These are phyloP conservation scores for Bhutanitis thaidina DNA, from an alignment of 2,888 invertebrate genomes.

Conservation along the genomic window DNA sequence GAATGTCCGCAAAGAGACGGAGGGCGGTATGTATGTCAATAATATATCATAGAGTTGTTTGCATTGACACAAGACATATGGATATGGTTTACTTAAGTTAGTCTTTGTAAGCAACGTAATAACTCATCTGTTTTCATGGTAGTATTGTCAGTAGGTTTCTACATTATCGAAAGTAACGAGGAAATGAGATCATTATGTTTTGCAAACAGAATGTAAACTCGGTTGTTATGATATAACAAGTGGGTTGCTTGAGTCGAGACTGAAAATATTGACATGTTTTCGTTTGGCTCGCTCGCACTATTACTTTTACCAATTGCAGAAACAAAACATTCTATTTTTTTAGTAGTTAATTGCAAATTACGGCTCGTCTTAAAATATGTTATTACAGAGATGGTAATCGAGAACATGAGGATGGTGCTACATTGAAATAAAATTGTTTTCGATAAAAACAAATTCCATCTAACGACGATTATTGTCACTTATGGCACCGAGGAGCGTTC, in stretches of 20 bases:
- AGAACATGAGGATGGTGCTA: neutral
- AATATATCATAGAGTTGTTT: conserved; percentile 2
- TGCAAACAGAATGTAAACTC: conserved; percentile 48
- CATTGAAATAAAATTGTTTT: conserved; percentile 4
- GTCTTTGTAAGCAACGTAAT: conserved; percentile 28
- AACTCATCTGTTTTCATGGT: conserved; percentile 37
- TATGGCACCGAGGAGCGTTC: neutral
- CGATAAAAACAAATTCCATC: conserved; percentile 5
- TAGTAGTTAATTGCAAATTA: no score
- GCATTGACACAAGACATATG: conserved; percentile 18
- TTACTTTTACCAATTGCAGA: conserved; percentile 1
- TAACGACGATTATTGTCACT: neutral
- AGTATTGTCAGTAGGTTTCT: conserved; percentile 38
- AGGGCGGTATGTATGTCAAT: no score
- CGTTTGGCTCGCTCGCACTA: conserved; percentile 5
- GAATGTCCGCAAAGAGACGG: no score
- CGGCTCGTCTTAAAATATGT: no score
- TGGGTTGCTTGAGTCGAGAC: conserved; percentile 30
- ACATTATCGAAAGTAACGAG: conserved; percentile 52
- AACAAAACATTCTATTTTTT: neutral
- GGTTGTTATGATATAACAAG: conserved; percentile 37
- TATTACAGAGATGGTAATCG: no score
- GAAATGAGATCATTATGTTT: conserved; percentile 57
- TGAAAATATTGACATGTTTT: conserved; percentile 25
- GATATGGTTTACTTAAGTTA: conserved; percentile 24